A percentile compares a stretch with the other conserved stretches of the same genome.
Conservation (phyloP, 2,888 invertebrate genomes). For the Branchellion lobata region DNA sequence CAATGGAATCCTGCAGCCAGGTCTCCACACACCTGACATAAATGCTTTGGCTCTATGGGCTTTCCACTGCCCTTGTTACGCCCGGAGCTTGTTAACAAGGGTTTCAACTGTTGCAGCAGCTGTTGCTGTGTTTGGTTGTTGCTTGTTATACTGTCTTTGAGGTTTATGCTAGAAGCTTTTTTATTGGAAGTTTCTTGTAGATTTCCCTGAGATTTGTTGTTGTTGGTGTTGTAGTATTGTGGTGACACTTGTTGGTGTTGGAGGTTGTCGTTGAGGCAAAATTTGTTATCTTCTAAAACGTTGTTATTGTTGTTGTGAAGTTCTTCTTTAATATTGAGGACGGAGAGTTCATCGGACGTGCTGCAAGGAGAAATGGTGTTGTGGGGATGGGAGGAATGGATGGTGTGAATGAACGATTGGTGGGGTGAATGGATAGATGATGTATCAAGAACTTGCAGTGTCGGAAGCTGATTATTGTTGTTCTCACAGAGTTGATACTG, state of each 20-base stretch:
- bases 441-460: not conserved
- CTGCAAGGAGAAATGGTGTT: conserved; percentile 23
- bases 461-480: not conserved
- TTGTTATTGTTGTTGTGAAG: not conserved
- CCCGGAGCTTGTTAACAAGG: conserved; percentile 49
- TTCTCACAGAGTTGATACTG: not conserved
- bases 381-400: not conserved
- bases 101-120: not conserved
- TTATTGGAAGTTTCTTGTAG: not conserved
- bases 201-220: not conserved
- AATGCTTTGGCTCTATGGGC: conserved; percentile 50
- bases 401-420: not conserved
- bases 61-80: conserved; percentile 51
- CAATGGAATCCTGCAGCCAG: conserved; percentile 61
- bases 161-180: not conserved
- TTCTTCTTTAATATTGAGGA: conserved; percentile 39
- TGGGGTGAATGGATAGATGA: not conserved
- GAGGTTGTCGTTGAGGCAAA: conserved; percentile 1
- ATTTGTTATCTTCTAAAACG: not conserved
- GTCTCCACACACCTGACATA: conserved; percentile 61
- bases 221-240: not conserved
- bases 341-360: conserved; percentile 32
- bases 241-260: not conserved
- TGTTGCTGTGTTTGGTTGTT: not conserved
- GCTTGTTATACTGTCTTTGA: not conserved